These are phyloP conservation scores for Malurus leucopterus DNA, from an alignment of 2,797 vertebrate species.

Conservation along the genomic window DNA sequence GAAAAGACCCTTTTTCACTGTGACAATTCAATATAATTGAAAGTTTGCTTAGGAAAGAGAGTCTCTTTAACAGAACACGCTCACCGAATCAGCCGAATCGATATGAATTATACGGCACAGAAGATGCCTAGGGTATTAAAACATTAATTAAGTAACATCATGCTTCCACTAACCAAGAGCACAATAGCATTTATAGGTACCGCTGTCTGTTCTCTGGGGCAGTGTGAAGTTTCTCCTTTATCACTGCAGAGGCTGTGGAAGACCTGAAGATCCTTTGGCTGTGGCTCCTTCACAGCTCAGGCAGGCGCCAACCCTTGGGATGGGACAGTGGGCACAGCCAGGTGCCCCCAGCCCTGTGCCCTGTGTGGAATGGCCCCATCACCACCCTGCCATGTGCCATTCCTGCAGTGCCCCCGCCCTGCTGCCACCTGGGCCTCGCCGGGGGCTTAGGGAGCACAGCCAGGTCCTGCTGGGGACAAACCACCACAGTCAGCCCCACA, in stretches of 20 bases:
- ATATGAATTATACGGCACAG: conserved; percentile 58
- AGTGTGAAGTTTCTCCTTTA: background rate
- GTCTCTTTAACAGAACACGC: conserved; percentile 58
- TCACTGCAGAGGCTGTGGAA: background rate
- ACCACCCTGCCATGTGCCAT: accelerated
- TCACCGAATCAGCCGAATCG: conserved; percentile 36
- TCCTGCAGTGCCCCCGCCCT: accelerated
- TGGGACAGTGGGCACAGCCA: accelerated
- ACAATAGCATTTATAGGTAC: conserved; percentile 39
- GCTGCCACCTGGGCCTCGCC: accelerated
- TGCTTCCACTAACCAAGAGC: conserved; percentile 59
- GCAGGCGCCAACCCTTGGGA: accelerated
- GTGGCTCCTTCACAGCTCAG: background rate
- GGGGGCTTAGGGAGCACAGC: background rate
- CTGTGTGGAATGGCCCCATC: accelerated
- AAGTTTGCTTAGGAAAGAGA: conserved; percentile 62
- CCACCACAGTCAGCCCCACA: accelerated
- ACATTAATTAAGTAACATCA: conserved; percentile 66
- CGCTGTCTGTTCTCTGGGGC: background rate
- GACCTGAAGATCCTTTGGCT: background rate
- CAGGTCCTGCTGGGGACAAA: accelerated
- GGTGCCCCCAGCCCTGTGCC: background rate
- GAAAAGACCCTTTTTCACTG: conserved; percentile 22
- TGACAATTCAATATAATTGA: conserved; percentile 61
- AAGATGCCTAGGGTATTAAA: conserved; percentile 63